phyloP scores from a whole-genome alignment of 2,113 vertebrate species.

The Mystacornis crossleyi region DNA sequence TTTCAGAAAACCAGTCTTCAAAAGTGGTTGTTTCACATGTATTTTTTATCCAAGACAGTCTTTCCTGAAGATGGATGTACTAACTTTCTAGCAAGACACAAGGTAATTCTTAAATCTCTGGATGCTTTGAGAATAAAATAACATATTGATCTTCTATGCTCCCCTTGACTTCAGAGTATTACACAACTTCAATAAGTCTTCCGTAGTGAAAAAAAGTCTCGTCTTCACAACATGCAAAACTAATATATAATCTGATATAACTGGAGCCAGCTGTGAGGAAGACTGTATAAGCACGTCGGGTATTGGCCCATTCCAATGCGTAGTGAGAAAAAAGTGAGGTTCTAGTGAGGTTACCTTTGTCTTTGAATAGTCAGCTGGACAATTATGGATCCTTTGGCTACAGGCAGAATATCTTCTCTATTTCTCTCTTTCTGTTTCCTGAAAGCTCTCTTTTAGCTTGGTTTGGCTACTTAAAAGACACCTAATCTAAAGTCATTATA shows the following conservation, averaged over 20 bases:
- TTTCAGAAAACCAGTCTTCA: background rate
- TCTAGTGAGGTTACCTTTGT: background rate
- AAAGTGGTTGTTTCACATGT: background rate
- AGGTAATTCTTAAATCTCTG: background rate
- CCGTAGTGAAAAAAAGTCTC: background rate
- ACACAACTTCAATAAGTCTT: background rate
- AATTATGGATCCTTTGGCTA: background rate
- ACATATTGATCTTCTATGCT: background rate
- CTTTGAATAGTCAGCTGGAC: background rate
- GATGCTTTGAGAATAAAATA: background rate
- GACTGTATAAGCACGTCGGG: accelerated
- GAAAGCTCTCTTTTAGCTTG: background rate
- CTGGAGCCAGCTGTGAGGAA: background rate
- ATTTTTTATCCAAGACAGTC: background rate
- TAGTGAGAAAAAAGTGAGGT: background rate
- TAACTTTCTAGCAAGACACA: background rate
- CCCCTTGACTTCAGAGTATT: background rate
- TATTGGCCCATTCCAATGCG: background rate
- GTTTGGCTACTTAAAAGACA: background rate
- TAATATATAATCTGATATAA: background rate
- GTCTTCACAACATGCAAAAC: background rate
- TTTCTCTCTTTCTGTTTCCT: background rate
- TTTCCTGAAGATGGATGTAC: background rate
- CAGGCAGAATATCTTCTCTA: background rate
- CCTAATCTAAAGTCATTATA: background rate